These are phyloP conservation scores for Dilophus febrilis DNA, from an alignment of 2,888 invertebrate species.

Conservation along the genomic window DNA sequence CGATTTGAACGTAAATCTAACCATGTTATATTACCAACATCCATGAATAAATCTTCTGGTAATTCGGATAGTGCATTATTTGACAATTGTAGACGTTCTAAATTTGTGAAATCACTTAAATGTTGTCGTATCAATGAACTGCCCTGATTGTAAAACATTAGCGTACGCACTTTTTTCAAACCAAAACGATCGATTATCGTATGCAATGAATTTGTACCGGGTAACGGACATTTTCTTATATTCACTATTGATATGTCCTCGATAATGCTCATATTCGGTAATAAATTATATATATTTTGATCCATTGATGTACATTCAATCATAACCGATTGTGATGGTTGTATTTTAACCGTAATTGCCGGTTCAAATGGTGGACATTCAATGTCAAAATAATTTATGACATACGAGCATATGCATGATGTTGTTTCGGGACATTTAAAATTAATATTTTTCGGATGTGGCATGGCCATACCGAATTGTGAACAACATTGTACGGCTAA, in stretches of 20 bases:
- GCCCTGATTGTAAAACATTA: conserved; percentile 35
- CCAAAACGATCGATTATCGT: conserved; percentile 24
- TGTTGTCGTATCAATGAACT: conserved; percentile 39
- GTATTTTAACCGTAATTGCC: conserved; percentile 22
- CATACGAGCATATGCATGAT: conserved; percentile 21
- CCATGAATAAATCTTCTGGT: conserved; percentile 41
- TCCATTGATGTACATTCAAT: conserved; percentile 24
- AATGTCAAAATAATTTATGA: conserved; percentile 23
- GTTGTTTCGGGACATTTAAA: conserved; percentile 10
- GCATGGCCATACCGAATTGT: too few species aligned
- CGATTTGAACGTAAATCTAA: conserved; percentile 45
- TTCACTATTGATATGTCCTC: conserved; percentile 19
- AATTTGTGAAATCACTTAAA: conserved; percentile 37
- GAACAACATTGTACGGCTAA: too few species aligned
- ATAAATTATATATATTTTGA: conserved; percentile 18
- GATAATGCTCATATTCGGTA: conserved; percentile 24
- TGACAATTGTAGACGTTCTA: conserved; percentile 38
- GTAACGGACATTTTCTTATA: conserved; percentile 26
- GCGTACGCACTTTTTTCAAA: conserved; percentile 22
- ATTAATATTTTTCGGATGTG: background rate
- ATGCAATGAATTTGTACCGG: conserved; percentile 30
- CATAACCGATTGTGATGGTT: conserved; percentile 19
- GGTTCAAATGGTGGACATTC: conserved; percentile 22
- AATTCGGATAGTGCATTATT: conserved; percentile 43
- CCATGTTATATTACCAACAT: conserved; percentile 41